Percentiles rank a stretch among this genome's conserved stretches.
Conservation (phyloP, 2,797 vertebrate species). For the Columba guinea region DNA sequence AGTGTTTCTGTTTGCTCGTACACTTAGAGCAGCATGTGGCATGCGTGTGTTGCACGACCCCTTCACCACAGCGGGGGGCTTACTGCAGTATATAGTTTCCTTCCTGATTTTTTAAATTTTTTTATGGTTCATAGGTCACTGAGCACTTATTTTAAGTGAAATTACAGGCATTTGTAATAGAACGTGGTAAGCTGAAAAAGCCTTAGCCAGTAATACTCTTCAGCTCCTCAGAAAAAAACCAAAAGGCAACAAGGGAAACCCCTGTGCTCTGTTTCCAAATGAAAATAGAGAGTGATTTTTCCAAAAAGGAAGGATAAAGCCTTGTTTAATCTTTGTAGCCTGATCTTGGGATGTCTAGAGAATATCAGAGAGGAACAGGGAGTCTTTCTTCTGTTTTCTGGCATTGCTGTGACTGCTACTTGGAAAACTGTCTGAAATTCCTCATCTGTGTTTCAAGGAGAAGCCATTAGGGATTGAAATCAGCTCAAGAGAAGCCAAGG, state of each 20-base stretch:
- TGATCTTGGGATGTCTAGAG: neutral
- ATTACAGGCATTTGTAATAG: slow-evolving; percentile 73
- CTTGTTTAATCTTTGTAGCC: neutral
- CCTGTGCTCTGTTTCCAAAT: neutral
- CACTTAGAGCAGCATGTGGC: neutral
- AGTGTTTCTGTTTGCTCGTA: neutral
- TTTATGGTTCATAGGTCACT: neutral
- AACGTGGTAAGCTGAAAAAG: slow-evolving; percentile 80
- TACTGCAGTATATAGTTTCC: neutral
- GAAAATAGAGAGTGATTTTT: neutral
- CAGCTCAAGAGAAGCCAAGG: neutral
- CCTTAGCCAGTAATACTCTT: slow-evolving; percentile 56
- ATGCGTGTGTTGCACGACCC: neutral
- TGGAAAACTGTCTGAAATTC: slow-evolving; percentile 19
- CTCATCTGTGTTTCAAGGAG: slow-evolving; percentile 7
- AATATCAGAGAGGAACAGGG: neutral
- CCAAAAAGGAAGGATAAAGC: neutral
- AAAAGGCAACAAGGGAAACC: slow-evolving; percentile 31
- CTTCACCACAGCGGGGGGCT: neutral
- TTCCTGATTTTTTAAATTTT: neutral
- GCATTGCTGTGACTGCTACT: neutral
- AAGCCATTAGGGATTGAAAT: neutral
- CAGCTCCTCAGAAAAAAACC: neutral
- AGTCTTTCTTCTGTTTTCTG: slow-evolving; percentile 17
- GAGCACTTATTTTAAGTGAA: slow-evolving; percentile 78